phyloP scores from a whole-genome alignment of 2,113 vertebrate genomes.

The Hucho hucho region DNA sequence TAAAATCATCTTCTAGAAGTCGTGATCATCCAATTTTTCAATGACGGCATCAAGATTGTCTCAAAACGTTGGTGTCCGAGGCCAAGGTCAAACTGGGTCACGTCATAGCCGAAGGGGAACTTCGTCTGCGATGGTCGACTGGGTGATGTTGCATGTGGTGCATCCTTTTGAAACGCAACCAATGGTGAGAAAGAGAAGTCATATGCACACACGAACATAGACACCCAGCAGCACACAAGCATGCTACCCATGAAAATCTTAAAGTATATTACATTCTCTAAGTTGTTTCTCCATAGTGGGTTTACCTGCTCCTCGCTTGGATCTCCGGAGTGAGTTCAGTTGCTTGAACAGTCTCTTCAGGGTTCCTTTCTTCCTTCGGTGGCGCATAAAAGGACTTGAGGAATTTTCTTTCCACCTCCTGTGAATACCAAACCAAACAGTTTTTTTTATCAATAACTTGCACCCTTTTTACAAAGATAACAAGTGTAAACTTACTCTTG shows the following conservation, averaged over 20 bases:
- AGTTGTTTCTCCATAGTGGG: too few relatives aligned
- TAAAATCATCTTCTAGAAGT: conserved; percentile 51
- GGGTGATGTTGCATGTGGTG: conserved; percentile 54
- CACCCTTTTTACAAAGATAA: not conserved
- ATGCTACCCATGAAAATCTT: too few relatives aligned
- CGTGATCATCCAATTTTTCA: conserved; percentile 49
- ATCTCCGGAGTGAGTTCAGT: fast-evolving
- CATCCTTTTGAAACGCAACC: conserved; percentile 3
- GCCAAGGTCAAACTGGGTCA: conserved; percentile 56
- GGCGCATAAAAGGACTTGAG: conserved; percentile 47
- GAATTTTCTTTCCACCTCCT: conserved; percentile 41
- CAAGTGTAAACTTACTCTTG: conserved; percentile 19
- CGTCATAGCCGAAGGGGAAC: conserved; percentile 62
- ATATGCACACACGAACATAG: too few relatives aligned
- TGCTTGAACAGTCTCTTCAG: conserved; percentile 45
- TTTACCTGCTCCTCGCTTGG: conserved; percentile 49
- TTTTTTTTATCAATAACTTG: not conserved
- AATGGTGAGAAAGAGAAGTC: too few relatives aligned
- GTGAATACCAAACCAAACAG: conserved; percentile 15
- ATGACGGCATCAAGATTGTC: conserved; percentile 54
- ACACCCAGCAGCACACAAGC: too few relatives aligned
- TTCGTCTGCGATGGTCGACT: conserved; percentile 35
- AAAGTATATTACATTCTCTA: too few relatives aligned
- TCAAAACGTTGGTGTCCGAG: conserved; percentile 41
- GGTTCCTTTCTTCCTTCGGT: conserved; percentile 28